phyloP scores from a whole-genome alignment of 2,888 invertebrate species.

The Drosophila paramelanica region DNA sequence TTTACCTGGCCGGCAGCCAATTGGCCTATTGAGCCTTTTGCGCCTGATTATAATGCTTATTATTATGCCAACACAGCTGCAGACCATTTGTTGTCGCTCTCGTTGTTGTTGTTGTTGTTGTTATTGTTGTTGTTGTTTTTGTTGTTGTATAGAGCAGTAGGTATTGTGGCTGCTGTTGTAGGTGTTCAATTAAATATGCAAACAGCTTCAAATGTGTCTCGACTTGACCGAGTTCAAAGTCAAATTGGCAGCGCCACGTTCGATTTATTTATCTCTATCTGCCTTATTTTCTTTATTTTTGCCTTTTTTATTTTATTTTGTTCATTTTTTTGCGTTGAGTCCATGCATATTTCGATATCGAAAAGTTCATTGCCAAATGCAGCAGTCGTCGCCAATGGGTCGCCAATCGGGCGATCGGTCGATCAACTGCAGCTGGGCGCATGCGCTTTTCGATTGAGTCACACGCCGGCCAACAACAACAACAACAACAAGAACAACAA shows the following conservation, averaged over 20 bases:
- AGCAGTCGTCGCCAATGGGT: conserved; percentile 62
- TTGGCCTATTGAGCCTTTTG: conserved; percentile 76
- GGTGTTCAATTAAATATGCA: conserved; percentile 80
- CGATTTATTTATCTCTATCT: conserved; percentile 49
- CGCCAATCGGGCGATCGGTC: conserved; percentile 64
- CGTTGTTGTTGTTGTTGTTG: conserved; percentile 24
- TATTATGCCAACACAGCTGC: conserved; percentile 73
- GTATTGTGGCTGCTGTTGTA: conserved; percentile 58
- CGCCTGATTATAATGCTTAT: conserved; percentile 77
- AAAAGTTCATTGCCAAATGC: conserved; percentile 80
- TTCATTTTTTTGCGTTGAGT: neutral
- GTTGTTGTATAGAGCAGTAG: conserved; percentile 1
- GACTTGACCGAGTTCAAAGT: conserved; percentile 80
- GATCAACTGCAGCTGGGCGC: conserved; percentile 70
- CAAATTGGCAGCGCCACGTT: conserved; percentile 65
- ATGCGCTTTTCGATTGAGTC: conserved; percentile 61
- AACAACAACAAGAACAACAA: too few species aligned
- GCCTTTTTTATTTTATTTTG: conserved; percentile 16
- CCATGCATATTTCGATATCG: conserved; percentile 60
- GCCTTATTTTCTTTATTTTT: conserved; percentile 15
- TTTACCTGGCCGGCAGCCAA: conserved; percentile 68
- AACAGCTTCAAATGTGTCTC: conserved; percentile 78
- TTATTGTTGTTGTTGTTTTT: conserved; percentile 20
- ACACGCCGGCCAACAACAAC: conserved; percentile 56
- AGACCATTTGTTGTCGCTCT: conserved; percentile 54